Percentiles rank a stretch among this genome's conserved stretches.
Conservation (phyloP, 2,113 vertebrate species). For the Sterrhoptilus dennistouni region DNA sequence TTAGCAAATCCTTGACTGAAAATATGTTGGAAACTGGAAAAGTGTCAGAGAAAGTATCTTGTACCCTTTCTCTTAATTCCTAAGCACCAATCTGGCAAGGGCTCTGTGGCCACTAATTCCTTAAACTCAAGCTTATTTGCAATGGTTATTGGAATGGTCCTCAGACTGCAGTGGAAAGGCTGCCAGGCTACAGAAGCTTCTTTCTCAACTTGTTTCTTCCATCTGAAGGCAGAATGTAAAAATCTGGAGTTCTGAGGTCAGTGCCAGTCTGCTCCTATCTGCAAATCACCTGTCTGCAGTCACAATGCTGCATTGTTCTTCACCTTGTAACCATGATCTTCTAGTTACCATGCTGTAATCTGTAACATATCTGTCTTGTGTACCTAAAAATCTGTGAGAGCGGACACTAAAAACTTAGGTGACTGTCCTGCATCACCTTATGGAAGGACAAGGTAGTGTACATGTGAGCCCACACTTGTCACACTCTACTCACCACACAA, state of each 20-base stretch:
- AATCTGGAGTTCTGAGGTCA: neutral
- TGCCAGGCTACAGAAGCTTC: neutral
- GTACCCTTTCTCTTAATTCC: neutral
- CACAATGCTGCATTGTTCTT: neutral
- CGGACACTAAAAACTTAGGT: neutral
- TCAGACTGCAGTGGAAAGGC: neutral
- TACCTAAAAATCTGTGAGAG: neutral
- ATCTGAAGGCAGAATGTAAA: neutral
- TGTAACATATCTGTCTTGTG: accelerated
- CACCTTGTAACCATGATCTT: accelerated
- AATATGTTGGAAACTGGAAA: neutral
- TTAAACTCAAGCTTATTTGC: neutral
- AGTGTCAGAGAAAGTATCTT: neutral
- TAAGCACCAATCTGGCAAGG: neutral
- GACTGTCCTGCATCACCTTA: too few relatives aligned
- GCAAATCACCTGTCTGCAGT: neutral
- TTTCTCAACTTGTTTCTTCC: neutral
- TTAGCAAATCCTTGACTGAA: neutral
- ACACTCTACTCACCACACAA: neutral
- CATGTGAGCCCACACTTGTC: neutral
- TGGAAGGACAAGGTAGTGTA: neutral
- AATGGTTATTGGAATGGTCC: neutral
- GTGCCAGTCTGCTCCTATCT: neutral
- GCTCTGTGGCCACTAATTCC: neutral
- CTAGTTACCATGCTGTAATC: neutral